phyloP scores from a whole-genome alignment of 2,797 vertebrate species.

The Myripristis murdjan region DNA sequence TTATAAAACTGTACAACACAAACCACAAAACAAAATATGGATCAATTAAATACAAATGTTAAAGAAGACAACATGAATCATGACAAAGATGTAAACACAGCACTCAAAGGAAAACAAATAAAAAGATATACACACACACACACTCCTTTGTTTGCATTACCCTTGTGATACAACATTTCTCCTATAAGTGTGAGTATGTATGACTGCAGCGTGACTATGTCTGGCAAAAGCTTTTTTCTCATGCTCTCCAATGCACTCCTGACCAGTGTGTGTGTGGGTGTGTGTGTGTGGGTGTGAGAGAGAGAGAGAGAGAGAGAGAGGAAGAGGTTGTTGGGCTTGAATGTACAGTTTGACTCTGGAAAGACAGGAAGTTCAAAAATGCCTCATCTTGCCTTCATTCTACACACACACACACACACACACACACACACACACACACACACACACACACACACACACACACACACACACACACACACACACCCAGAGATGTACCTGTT shows the following conservation, averaged over 20 bases:
- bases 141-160: not conserved
- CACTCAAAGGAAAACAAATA: too few species aligned
- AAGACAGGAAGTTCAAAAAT: conserved; percentile 18
- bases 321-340: conserved; percentile 8
- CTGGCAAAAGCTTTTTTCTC: conserved; percentile 12
- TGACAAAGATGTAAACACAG: too few species aligned
- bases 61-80: not conserved
- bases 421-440: not conserved
- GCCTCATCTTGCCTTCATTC: not conserved
- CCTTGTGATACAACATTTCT: conserved; percentile 1
- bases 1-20: too few species aligned
- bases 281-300: too few species aligned
- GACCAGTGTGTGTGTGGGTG: not conserved
- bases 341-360: not conserved
- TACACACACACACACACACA: not conserved
- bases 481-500: conserved; percentile 86
- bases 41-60: too few species aligned
- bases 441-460: not conserved
- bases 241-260: conserved; percentile 10
- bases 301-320: too few species aligned
- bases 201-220: conserved; percentile 21
- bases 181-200: not conserved
- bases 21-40: too few species aligned
- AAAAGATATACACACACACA: not conserved
- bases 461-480: conserved; percentile 9